A percentile compares a stretch with the other conserved stretches of the same genome.
Evolutionary conservation across 1,140 invertebrate species (phyloP).

Genomic region (Psilanteris sp.): DNA sequence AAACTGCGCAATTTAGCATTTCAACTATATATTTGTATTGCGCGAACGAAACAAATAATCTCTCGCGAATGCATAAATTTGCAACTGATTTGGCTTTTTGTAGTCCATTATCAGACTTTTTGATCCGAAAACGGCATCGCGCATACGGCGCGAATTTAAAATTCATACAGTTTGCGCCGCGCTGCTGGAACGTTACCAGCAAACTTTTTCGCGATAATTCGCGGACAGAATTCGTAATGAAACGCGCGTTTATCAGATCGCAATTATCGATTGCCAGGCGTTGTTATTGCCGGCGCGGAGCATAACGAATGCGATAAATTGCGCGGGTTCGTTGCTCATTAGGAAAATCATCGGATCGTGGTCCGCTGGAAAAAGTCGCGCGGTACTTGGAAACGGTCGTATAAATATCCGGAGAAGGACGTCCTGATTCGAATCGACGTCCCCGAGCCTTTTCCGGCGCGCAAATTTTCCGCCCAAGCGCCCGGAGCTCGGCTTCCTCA

Average conservation of each 20-base stretch:
- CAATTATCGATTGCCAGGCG: slow-evolving; percentile 20
- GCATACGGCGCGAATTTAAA: too few relatives aligned
- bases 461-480: slow-evolving; percentile 39
- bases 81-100: too few relatives aligned
- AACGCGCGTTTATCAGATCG: slow-evolving; percentile 21
- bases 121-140: too few relatives aligned
- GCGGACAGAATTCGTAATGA: slow-evolving; percentile 22
- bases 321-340: slow-evolving; percentile 43
- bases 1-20: too few relatives aligned
- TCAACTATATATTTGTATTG: too few relatives aligned
- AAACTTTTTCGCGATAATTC: slow-evolving; percentile 6
- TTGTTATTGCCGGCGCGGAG: slow-evolving; percentile 15
- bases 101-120: too few relatives aligned
- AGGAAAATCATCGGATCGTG: slow-evolving; percentile 46
- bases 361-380: slow-evolving; percentile 37
- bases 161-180: too few relatives aligned
- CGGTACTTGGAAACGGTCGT: slow-evolving; percentile 9
- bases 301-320: slow-evolving; percentile 45
- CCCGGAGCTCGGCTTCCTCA: slow-evolving; percentile 11
- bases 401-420: slow-evolving; percentile 48
- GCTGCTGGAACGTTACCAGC: slow-evolving; percentile 13
- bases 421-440: slow-evolving; percentile 56
- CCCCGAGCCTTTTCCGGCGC: slow-evolving; percentile 34
- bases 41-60: too few relatives aligned
- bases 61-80: too few relatives aligned